These are phyloP conservation scores for Drosophila suzukii DNA, from an alignment of 1,140 invertebrate species.

Conservation along the genomic window DNA sequence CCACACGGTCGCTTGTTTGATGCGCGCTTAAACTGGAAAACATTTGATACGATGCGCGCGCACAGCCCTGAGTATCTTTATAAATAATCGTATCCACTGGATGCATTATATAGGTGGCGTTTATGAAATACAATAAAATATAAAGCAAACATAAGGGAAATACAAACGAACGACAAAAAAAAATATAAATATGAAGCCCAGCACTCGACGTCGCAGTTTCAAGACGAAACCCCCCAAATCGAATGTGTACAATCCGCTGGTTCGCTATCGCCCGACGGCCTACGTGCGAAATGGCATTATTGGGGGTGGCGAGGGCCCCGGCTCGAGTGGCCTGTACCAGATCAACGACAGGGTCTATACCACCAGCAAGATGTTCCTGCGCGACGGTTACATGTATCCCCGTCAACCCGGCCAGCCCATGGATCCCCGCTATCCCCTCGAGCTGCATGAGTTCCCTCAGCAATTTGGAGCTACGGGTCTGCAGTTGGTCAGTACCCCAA, in stretches of 20 bases:
- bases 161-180: conserved; percentile 6
- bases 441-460: conserved; percentile 77
- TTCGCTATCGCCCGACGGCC: conserved; percentile 74
- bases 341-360: conserved; percentile 80
- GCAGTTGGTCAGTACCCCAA: conserved; percentile 74
- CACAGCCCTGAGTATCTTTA: not conserved
- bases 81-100: too few species aligned
- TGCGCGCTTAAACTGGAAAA: conserved; percentile 31
- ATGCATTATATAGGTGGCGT: conserved; percentile 1
- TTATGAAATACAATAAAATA: too few species aligned
- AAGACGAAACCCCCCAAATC: conserved; percentile 72
- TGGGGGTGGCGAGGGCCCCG: conserved; percentile 69
- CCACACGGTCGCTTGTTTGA: conserved; percentile 35
- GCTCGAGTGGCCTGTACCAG: conserved; percentile 76
- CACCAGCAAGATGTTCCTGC: conserved; percentile 80
- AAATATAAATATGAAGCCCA: conserved; percentile 68
- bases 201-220: conserved; percentile 77
- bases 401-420: conserved; percentile 79
- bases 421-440: conserved; percentile 79
- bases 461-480: conserved; percentile 75
- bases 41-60: conserved; percentile 10
- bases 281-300: conserved; percentile 79
- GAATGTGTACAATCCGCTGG: conserved; percentile 70
- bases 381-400: conserved; percentile 82
- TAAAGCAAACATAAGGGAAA: not conserved